Base-by-base conservation (phyloP, 2,797 vertebrate genomes). In the Bucorvus abyssinicus region DNA sequence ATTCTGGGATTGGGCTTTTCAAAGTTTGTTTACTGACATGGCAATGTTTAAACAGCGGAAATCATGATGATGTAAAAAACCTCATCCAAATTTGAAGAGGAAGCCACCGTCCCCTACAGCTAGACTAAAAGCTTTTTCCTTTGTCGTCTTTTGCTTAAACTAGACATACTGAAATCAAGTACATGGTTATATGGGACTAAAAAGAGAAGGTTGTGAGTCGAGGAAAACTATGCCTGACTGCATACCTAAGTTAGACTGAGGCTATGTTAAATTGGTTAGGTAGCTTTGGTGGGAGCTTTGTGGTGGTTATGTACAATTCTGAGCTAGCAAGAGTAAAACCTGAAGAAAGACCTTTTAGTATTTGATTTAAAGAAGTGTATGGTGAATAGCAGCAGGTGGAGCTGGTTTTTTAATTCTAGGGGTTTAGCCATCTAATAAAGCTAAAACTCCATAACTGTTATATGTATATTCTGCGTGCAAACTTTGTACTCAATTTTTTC, bases 361-460 rank as follows among this genome's bases (percentile, higher is more conserved):
- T 14, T 68, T 42, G 49, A 22, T 56, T 83, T n/a, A 36, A n/a
- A 36, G 42, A 63, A 70, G 8, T 5, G 15, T 26, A 7, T 16
- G 15, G 14, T 69, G 26, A 67, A 76, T 67, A 59, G 32, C 44
- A 63, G 38, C 4, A 11, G 18, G 4, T 56, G 32, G 47, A 86
- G 14, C 38, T 82, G 34, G 16, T 4, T 15, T 49, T 45, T 53
- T n/a, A n/a, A 12, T 68, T 87, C 21, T 32, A 32, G 22, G 12
- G 8, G 44, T 68, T 94, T 65, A 70, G 23, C 7, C n/a, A 2
- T 68, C 10, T 83, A 47, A 38, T 76, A 42, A 40, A 71, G 9
- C 21, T 76, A 29, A 42, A 82, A 38, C 18, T 75, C 14, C 0
- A 0, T 76, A 71, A 55, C 10, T 34, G 10, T 55, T 87, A 3